These are phyloP conservation scores for Aurelia aurita complex sp. Pacific DNA, from an alignment of 30 jellyfish, hydroid and myxozoan species.

Conservation along the genomic window DNA sequence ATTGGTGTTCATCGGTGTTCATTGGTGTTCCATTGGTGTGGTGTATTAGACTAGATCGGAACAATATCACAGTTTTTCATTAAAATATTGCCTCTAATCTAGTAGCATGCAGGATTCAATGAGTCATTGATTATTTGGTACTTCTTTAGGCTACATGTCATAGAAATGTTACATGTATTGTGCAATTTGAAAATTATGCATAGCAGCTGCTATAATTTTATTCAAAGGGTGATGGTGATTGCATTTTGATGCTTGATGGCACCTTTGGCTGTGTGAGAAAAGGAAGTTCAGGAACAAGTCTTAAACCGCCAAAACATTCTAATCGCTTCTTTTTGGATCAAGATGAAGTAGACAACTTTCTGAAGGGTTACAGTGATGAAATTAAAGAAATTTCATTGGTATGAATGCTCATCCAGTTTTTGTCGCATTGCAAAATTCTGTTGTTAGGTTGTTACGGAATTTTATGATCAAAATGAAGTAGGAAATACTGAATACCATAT, in stretches of 20 bases:
- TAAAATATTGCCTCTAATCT: no score
- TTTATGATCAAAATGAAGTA: not conserved
- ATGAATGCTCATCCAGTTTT: not conserved
- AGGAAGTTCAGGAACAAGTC: conserved; percentile 41
- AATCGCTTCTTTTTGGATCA: conserved; percentile 45
- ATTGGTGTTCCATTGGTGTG: no score
- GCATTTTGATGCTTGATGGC: conserved; percentile 48
- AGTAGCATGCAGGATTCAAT: no score
- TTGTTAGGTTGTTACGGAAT: not conserved
- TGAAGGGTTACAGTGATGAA: conserved; percentile 44
- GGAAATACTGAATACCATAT: no score
- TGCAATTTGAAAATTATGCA: no score
- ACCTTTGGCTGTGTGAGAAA: conserved; percentile 59
- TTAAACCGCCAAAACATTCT: conserved; percentile 26
- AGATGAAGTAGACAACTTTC: conserved; percentile 40
- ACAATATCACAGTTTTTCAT: no score
- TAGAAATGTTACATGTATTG: no score
- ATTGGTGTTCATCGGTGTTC: no score
- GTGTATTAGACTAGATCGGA: no score
- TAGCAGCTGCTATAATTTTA: no score
- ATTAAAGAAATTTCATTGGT: conserved; percentile 9
- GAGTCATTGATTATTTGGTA: no score
- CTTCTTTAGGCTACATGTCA: no score
- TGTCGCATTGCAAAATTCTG: not conserved
- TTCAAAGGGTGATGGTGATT: not conserved